Percentiles rank a stretch among this genome's conserved stretches.
Conservation (phyloP, 2,888 invertebrate species). For the Dicyrtomina minuta region DNA sequence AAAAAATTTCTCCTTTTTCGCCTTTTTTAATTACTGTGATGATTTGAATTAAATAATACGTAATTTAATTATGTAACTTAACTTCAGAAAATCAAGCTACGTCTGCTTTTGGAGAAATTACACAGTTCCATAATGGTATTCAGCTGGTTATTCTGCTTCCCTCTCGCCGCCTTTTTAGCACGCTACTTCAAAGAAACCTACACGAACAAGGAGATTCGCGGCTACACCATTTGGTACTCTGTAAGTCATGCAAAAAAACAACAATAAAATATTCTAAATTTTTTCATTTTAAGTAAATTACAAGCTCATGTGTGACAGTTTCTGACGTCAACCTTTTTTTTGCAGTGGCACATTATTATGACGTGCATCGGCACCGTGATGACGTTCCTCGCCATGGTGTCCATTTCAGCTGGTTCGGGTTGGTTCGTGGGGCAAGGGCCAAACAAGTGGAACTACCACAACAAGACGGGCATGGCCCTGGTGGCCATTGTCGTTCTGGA, state of each 20-base stretch:
- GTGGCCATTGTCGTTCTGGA: background rate
- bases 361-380: background rate
- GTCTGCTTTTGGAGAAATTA: slow-evolving; percentile 6
- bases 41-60: too few species aligned
- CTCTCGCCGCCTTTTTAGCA: slow-evolving; percentile 31
- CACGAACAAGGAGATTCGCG: slow-evolving; percentile 1
- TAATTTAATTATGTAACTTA: too few species aligned
- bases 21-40: too few species aligned
- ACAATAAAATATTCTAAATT: too few species aligned
- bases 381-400: background rate
- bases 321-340: background rate
- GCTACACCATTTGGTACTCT: slow-evolving; percentile 38
- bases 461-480: background rate
- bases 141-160: slow-evolving; percentile 33
- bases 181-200: slow-evolving; percentile 43
- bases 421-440: background rate
- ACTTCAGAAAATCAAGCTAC: slow-evolving; percentile 27
- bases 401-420: background rate
- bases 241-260: slow-evolving; percentile 19
- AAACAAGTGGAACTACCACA: background rate
- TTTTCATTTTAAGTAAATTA: too few species aligned
- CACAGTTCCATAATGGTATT: slow-evolving; percentile 34
- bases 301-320: background rate
- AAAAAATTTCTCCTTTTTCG: too few species aligned
- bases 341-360: slow-evolving; percentile 6